Percentiles rank a stretch among this genome's conserved stretches.
Evolutionary conservation across 2,797 vertebrate genomes (phyloP).

Genomic region (Darevskia nairensis): DNA sequence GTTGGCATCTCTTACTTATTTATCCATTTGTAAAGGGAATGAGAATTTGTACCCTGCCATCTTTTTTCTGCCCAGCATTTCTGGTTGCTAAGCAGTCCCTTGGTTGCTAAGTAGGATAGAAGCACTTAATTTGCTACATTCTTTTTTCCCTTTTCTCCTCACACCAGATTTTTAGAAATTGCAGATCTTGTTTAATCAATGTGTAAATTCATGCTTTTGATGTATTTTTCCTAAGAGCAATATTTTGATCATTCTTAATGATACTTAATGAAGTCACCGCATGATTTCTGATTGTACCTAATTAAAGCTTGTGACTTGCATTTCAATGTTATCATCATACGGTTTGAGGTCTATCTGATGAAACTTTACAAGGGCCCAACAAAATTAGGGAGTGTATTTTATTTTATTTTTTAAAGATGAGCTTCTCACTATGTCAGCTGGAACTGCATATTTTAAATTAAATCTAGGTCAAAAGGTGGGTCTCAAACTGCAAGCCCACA

Average conservation of each 20-base stretch:
- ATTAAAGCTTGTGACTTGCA: constrained; percentile 87
- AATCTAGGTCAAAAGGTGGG: constrained; percentile 44
- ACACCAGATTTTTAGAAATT: constrained; percentile 81
- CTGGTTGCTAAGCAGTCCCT: constrained; percentile 85
- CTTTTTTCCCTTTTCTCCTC: constrained; percentile 73
- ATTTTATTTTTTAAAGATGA: constrained; percentile 59
- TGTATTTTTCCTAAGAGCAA: constrained; percentile 87
- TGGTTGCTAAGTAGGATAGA: constrained; percentile 82
- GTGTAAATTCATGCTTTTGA: constrained; percentile 86
- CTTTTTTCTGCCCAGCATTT: constrained; percentile 74
- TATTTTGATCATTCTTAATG: constrained; percentile 89
- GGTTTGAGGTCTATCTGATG: constrained; percentile 78
- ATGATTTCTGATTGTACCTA: constrained; percentile 87
- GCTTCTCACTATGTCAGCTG: constrained; percentile 61
- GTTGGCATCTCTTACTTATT: constrained; percentile 44
- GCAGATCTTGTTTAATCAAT: constrained; percentile 86
- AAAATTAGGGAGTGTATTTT: constrained; percentile 74
- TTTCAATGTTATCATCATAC: constrained; percentile 83
- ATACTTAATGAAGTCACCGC: constrained; percentile 87
- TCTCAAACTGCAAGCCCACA: not conserved
- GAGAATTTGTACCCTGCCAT: constrained; percentile 71
- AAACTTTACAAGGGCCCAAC: constrained; percentile 71
- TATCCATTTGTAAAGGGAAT: constrained; percentile 49
- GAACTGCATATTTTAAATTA: constrained; percentile 64
- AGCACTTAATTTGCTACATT: constrained; percentile 84